Base-by-base conservation (phyloP, 2,888 invertebrate species). In the Amorpha juglandis region DNA sequence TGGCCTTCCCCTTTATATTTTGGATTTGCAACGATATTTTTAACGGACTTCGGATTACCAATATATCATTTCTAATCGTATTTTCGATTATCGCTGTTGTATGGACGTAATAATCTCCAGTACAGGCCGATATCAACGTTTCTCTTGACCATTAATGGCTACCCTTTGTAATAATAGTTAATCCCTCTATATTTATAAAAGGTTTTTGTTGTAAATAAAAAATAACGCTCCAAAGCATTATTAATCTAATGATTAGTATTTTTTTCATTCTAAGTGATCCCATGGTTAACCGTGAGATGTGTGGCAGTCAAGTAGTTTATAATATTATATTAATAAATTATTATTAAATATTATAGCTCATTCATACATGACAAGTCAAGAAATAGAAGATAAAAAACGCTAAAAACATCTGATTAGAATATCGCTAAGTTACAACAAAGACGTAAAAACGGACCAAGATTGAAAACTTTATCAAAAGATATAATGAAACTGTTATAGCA, bases 1-100 rank as follows among this genome's bases (percentile, higher is more conserved):
- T 89, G 87, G 88, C 87, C 84, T 86, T 89, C 89, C 91, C 90
- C 81, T 81, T 86, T 81, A 80, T 84, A 77, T 81, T 87, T 82
- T 77, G 79, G 82, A 89, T 90, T 90, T 84, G 90, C 86, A 82
- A 82, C 82, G 80, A 86, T 85, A 88, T 87, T 89, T 90, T 88
- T 87, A 81, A 84, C 81, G 79, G 76, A 80, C 82, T 84, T 88
- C 86, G 77, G 87, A 89, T 90, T 90, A 88, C 80, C 82, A 86
- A 88, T 90, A 86, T 78, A 83, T 89, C 84, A 87, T 87, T 80
- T 82, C 75, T 88, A 86, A 88, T 87, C 83, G 77, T 70, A 68
- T 79, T 79, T 78, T 78, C 76, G 72, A 82, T 82, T 81, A 81
- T 78, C 73, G 67, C 72, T 71, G 50, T 16, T 50, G 11, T 50